Evolutionary conservation across 1,140 invertebrate species (phyloP).

Genomic region (Pogonomyrmex californicus): DNA sequence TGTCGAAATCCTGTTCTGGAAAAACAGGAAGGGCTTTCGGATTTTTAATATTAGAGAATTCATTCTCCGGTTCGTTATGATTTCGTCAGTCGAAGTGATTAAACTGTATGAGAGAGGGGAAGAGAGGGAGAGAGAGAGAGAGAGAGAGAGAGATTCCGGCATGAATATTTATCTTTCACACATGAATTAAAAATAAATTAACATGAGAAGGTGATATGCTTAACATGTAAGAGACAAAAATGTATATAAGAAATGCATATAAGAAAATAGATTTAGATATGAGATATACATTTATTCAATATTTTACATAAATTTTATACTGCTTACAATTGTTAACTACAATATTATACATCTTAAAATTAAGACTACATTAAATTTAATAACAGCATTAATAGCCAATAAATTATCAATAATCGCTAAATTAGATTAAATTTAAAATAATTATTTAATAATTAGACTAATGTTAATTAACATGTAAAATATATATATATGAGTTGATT

Average conservation of each 20-base stretch:
- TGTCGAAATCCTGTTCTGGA: slow-evolving; percentile 37
- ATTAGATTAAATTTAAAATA: not conserved
- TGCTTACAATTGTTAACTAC: not conserved
- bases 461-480: not conserved
- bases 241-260: not conserved
- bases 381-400: not conserved
- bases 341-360: not conserved
- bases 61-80: slow-evolving; percentile 28
- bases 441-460: not conserved
- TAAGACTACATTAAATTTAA: not conserved
- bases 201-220: not conserved
- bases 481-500: not conserved
- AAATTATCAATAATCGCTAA: not conserved
- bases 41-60: slow-evolving; percentile 35
- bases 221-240: too few relatives aligned
- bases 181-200: slow-evolving; percentile 4
- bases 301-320: not conserved
- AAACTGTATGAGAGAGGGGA: not conserved
- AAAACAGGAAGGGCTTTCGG: not conserved
- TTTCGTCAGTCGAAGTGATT: not conserved
- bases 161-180: not conserved
- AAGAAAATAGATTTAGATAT: not conserved
- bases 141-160: not conserved
- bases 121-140: not conserved
- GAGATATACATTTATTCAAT: not conserved